phyloP scores from a whole-genome alignment of 53 echinoderm and acorn worm genomes.

The Echinometra lucunter region DNA sequence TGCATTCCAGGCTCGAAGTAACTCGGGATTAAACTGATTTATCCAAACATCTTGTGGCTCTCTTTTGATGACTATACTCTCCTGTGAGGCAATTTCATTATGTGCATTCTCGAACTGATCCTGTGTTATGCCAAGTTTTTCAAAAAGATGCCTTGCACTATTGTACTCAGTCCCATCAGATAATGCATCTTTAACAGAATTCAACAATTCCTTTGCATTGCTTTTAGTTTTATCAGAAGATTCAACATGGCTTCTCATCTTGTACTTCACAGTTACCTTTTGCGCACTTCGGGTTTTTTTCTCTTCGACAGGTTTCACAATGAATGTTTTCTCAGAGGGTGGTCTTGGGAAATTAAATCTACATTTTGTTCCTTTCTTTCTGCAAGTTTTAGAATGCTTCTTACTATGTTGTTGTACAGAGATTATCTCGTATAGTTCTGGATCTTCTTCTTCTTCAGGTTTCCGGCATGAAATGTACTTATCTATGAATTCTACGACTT shows the following conservation, averaged over 20 bases:
- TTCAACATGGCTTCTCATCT: not conserved
- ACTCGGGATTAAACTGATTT: conserved; percentile 77
- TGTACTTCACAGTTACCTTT: too few relatives aligned
- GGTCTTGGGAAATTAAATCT: conserved; percentile 87
- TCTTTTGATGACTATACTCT: conserved; percentile 70
- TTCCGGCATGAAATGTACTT: conserved; percentile 78
- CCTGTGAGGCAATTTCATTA: conserved; percentile 33
- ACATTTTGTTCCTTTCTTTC: conserved; percentile 74
- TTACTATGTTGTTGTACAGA: conserved; percentile 30
- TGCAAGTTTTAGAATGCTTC: conserved; percentile 60
- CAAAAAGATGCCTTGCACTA: conserved; percentile 65
- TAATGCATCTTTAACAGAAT: conserved; percentile 19
- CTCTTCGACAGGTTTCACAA: not conserved
- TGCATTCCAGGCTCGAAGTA: conserved; percentile 75
- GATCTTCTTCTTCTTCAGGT: conserved; percentile 73
- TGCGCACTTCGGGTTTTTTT: not conserved
- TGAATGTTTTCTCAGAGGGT: conserved; percentile 73
- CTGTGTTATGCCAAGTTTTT: conserved; percentile 63
- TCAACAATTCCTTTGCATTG: conserved; percentile 37
- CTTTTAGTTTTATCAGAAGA: not conserved
- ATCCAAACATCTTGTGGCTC: conserved; percentile 74
- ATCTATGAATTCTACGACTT: conserved; percentile 74
- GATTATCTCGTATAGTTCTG: conserved; percentile 56
- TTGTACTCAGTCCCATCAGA: conserved; percentile 47
- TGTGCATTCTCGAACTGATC: conserved; percentile 71